Percentiles rank a stretch among this genome's conserved stretches.
Conservation (phyloP, 1,140 invertebrate species). For the Daktulosphaira vitifoliae region DNA sequence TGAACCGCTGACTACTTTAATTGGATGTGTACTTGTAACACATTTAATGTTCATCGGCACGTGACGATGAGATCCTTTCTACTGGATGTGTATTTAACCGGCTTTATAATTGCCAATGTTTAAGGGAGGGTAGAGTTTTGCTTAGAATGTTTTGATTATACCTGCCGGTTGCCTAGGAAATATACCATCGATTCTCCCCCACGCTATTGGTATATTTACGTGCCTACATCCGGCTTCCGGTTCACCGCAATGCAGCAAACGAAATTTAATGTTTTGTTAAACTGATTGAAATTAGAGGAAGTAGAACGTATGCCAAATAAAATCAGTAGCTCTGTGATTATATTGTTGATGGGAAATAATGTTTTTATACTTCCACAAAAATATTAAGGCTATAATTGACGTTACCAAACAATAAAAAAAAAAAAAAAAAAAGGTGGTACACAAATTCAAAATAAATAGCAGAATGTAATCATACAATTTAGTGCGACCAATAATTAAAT, state of each 20-base stretch:
- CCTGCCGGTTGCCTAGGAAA: slow-evolving; percentile 27
- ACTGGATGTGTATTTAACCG: background rate
- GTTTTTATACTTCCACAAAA: no score
- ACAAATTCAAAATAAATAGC: no score
- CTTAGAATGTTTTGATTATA: slow-evolving; percentile 22
- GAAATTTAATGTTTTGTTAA: no score
- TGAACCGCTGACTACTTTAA: slow-evolving; percentile 22
- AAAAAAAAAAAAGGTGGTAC: no score
- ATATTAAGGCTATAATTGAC: no score
- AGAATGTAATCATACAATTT: no score
- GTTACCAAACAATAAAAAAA: no score
- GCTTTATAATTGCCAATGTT: background rate
- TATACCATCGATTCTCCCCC: slow-evolving; percentile 21
- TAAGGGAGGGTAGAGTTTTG: background rate
- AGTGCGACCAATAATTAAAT: no score
- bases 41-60: background rate
- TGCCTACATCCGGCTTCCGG: slow-evolving; percentile 22
- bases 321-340: no score
- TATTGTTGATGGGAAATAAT: no score
- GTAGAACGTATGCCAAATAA: no score
- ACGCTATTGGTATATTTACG: slow-evolving; percentile 4
- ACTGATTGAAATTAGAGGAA: no score
- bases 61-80: background rate
- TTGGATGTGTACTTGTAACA: background rate
- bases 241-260: background rate